phyloP scores from a whole-genome alignment of 2,797 vertebrate genomes.

The Trachurus trachurus region DNA sequence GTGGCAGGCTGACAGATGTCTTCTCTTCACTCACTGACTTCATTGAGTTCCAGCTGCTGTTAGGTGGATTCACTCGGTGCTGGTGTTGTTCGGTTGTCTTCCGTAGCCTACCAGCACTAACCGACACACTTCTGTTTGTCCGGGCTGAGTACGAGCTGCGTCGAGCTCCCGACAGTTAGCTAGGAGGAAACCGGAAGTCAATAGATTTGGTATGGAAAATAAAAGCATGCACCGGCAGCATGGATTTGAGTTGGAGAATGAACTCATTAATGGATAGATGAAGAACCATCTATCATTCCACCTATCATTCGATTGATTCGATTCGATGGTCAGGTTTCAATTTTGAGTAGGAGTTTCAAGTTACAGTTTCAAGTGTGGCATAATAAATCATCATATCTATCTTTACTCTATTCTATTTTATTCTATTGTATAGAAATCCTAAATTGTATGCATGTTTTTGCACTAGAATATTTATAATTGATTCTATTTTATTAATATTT shows the following conservation, averaged over 20 bases:
- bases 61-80: slow-evolving; percentile 15
- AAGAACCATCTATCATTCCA: too few species aligned
- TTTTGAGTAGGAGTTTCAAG: too few species aligned
- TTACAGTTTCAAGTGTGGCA: neutral
- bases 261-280: neutral
- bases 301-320: neutral
- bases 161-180: neutral
- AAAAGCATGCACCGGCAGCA: slow-evolving; percentile 31
- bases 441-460: too few species aligned
- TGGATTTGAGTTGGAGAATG: too few species aligned
- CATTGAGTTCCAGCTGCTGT: slow-evolving; percentile 30
- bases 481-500: too few species aligned
- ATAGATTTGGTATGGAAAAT: neutral
- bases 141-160: slow-evolving; percentile 44
- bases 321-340: too few species aligned
- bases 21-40: neutral
- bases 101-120: slow-evolving; percentile 60
- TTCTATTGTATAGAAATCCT: too few species aligned
- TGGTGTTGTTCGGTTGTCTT: slow-evolving; percentile 56
- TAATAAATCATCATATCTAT: neutral
- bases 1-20: neutral
- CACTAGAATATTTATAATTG: too few species aligned
- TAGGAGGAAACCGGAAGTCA: slow-evolving; percentile 32
- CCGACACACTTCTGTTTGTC: slow-evolving; percentile 66
- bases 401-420: too few species aligned